Evolutionary conservation across 2,888 invertebrate species (phyloP).

Genomic region (Abrostola tripartita): DNA sequence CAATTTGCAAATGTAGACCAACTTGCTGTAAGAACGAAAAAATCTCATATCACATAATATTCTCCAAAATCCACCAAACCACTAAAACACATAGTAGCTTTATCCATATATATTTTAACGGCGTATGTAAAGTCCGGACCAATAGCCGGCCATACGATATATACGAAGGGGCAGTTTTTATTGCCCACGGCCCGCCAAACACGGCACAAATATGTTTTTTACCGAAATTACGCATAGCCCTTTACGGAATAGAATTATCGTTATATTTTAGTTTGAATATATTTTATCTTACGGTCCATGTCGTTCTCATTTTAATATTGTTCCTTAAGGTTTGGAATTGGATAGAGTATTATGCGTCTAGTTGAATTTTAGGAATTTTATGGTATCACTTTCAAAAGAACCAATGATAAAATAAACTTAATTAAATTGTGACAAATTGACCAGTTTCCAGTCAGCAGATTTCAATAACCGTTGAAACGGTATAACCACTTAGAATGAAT

Average conservation of each 20-base stretch:
- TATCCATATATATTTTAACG: constrained; percentile 43
- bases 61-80: neutral
- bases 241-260: constrained; percentile 33
- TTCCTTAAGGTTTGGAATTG: no score
- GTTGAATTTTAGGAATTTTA: no score
- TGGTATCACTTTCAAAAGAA: neutral
- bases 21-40: neutral
- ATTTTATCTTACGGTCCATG: neutral
- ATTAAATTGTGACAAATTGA: neutral
- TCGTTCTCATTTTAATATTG: neutral
- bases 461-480: neutral
- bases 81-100: constrained; percentile 9
- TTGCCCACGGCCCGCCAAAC: constrained; percentile 54
- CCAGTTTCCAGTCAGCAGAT: neutral
- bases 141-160: constrained; percentile 38
- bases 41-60: neutral
- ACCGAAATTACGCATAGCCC: constrained; percentile 53
- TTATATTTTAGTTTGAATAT: constrained; percentile 37
- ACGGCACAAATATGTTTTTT: constrained; percentile 62
- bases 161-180: constrained; percentile 62
- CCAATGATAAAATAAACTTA: neutral
- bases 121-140: constrained; percentile 56
- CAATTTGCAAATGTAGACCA: no score
- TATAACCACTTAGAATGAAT: neutral
- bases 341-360: no score